Evolutionary conservation across 2,888 invertebrate species (phyloP).

Genomic region (Eudiplozoon nipponicum): DNA sequence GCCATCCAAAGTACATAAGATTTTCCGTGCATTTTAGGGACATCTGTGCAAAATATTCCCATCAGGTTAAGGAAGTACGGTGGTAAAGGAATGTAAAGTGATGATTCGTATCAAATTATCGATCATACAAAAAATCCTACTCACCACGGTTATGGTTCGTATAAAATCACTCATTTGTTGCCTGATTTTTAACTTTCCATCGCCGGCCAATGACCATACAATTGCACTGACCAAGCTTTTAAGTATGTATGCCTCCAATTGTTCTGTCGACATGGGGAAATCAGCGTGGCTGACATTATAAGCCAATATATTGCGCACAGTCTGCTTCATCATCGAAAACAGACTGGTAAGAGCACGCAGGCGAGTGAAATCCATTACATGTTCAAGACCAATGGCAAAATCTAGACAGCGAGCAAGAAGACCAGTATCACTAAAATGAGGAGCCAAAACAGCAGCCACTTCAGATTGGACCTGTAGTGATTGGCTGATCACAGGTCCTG

Average conservation of each 20-base stretch:
- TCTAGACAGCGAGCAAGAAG: slow-evolving; percentile 64
- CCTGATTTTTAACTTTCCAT: slow-evolving; percentile 71
- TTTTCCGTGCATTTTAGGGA: too few species aligned
- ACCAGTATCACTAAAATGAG: slow-evolving; percentile 64
- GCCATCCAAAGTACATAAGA: too few species aligned
- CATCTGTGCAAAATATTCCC: too few species aligned
- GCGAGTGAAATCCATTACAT: slow-evolving; percentile 93
- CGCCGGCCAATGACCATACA: slow-evolving; percentile 87
- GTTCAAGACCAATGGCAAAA: slow-evolving; percentile 52
- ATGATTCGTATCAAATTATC: too few species aligned
- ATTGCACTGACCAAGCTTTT: slow-evolving; percentile 66
- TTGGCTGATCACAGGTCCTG: not conserved
- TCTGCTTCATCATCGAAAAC: slow-evolving; percentile 85
- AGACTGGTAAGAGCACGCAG: slow-evolving; percentile 65
- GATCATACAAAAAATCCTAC: too few species aligned
- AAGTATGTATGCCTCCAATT: slow-evolving; percentile 63
- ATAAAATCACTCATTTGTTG: slow-evolving; percentile 79
- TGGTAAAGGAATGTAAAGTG: too few species aligned
- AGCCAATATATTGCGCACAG: slow-evolving; percentile 50
- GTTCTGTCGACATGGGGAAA: slow-evolving; percentile 57
- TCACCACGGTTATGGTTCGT: slow-evolving; percentile 67
- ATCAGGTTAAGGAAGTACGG: too few species aligned
- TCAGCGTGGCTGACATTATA: slow-evolving; percentile 73
- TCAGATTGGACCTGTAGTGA: slow-evolving; percentile 41
- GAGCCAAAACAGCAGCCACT: slow-evolving; percentile 46